These are phyloP conservation scores for Sphaerophoria rueppellii DNA, from an alignment of 2,888 invertebrate species.

Conservation along the genomic window DNA sequence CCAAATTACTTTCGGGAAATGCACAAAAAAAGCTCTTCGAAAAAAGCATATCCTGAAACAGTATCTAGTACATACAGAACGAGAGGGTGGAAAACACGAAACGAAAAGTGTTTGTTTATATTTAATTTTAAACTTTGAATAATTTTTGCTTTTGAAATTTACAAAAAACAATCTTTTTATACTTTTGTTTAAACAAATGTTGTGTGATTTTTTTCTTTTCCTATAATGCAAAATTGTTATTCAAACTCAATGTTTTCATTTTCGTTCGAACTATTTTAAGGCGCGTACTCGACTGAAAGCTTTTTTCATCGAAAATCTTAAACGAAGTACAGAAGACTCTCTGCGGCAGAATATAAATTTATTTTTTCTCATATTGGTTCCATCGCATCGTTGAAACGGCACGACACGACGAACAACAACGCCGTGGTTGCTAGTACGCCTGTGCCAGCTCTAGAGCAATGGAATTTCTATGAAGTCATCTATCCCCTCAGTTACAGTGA, in stretches of 20 bases:
- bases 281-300: conserved; percentile 73
- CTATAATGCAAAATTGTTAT: conserved; percentile 36
- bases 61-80: background rate
- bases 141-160: conserved; percentile 4
- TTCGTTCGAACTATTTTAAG: conserved; percentile 74
- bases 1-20: conserved; percentile 35
- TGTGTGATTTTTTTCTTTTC: conserved; percentile 9
- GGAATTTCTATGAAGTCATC: conserved; percentile 74
- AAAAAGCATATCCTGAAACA: background rate
- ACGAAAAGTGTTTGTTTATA: conserved; percentile 32
- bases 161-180: background rate
- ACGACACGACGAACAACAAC: background rate
- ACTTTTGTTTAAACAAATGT: conserved; percentile 32
- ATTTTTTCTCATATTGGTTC: conserved; percentile 1
- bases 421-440: conserved; percentile 57
- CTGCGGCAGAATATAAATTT: conserved; percentile 59
- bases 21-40: conserved; percentile 32
- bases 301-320: conserved; percentile 65
- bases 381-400: conserved; percentile 9
- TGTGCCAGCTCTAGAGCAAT: conserved; percentile 64
- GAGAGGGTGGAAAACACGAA: background rate
- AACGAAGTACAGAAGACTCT: conserved; percentile 56
- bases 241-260: conserved; percentile 70
- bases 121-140: conserved; percentile 15
- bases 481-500: conserved; percentile 56